Percentiles rank a stretch among this genome's conserved stretches.
Conservation (phyloP, 2,113 vertebrate genomes). For the Dasypus novemcinctus region DNA sequence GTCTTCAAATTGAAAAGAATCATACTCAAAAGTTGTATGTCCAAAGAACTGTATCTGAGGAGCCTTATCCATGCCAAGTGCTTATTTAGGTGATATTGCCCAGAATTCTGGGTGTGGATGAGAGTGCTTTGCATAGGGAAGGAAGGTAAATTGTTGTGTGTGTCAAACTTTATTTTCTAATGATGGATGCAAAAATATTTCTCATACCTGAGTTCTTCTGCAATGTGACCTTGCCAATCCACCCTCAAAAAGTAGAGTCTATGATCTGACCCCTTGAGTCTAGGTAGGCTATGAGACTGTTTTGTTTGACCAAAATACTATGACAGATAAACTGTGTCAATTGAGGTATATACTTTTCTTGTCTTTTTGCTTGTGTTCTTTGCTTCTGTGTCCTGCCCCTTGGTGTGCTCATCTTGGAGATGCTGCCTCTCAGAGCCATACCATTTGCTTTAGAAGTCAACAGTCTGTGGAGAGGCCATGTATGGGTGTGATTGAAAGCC, state of each 20-base stretch:
- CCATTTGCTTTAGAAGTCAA: neutral
- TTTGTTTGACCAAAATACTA: neutral
- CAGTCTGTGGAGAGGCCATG: neutral
- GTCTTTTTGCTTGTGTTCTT: neutral
- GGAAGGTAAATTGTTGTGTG: neutral
- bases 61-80: neutral
- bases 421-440: neutral
- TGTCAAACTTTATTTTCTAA: neutral
- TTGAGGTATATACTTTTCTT: neutral
- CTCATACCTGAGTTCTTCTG: neutral
- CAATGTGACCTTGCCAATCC: neutral
- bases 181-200: neutral
- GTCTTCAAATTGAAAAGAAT: neutral
- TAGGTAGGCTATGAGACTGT: neutral
- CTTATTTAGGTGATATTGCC: neutral
- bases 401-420: neutral
- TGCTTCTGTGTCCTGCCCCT: neutral
- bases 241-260: neutral
- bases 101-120: neutral
- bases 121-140: neutral
- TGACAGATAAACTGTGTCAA: neutral
- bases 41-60: neutral
- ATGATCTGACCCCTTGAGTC: neutral
- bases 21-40: neutral
- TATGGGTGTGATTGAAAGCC: neutral